Percentiles rank a stretch among this genome's conserved stretches.
These are phyloP conservation scores for Dasyprocta punctata DNA, from an alignment of 2,113 vertebrate species.

Conservation along the genomic window DNA sequence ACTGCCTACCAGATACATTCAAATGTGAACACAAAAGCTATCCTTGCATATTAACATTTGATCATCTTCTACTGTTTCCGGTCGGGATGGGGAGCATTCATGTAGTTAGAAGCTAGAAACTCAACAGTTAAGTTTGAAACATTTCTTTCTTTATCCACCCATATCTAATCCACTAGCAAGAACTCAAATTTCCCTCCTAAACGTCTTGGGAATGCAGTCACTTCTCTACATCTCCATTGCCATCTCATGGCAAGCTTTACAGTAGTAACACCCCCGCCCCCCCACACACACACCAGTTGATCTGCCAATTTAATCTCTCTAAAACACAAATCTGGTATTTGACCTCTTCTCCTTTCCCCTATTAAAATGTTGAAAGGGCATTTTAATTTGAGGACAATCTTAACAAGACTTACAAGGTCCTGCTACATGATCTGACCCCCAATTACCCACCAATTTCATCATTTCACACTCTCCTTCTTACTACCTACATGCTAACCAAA, in stretches of 20 bases:
- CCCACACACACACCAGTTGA: background rate
- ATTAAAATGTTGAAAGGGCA: background rate
- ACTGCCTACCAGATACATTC: background rate
- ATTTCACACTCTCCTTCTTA: background rate
- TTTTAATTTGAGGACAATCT: constrained; percentile 25
- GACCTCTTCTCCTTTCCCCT: background rate
- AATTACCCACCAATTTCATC: background rate
- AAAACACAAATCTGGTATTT: constrained; percentile 7
- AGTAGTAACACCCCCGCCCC: background rate
- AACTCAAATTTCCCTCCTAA: background rate
- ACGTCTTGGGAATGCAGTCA: background rate
- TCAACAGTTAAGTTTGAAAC: constrained; percentile 37
- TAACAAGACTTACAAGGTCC: background rate
- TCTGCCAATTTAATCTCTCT: background rate
- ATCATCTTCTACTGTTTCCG: background rate
- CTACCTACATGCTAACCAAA: background rate
- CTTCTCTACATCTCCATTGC: background rate
- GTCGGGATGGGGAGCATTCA: background rate
- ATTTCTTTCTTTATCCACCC: background rate
- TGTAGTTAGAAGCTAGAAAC: background rate
- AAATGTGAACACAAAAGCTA: background rate
- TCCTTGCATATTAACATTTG: background rate
- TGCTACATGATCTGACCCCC: background rate
- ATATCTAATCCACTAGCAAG: background rate
- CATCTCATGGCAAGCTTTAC: background rate